Base-by-base conservation (phyloP, 2,888 invertebrate species). In the Germaria angustata region DNA sequence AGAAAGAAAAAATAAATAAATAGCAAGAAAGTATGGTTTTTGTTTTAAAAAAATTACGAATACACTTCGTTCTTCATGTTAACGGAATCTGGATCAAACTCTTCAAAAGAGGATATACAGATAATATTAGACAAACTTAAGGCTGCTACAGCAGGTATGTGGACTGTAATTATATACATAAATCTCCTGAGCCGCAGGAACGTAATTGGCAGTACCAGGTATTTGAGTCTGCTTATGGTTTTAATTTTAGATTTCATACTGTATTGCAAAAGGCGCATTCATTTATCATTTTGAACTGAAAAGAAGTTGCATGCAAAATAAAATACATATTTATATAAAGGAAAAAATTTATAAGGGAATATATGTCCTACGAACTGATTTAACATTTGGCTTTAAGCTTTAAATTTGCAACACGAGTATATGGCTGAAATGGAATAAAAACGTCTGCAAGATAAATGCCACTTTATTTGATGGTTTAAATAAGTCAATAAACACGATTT, bases 331-430 rank as follows among this genome's bases (percentile, higher is more conserved):
- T n/a, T 1, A 59, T 46, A 57, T 57, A 71, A 34, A 59, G 13
- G n/a, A 11, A 51, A 22, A 39, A 13, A 49, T n/a, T 22, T 49
- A 32, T 41, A 34, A 34, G 17, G 15, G 20, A 44, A 55, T 46
- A 22, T 28, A 46, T 32, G 46, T 34, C 44, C 57, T 46, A 46
- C 46, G 46, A 71, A 57, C 57, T 46, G 46, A 46, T 34, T 71
- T 55, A 55, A 41, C 32, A 69, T 69, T 44, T 57, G 11, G 46
- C 69, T 57, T 57, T 34, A 39, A 36, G 57, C 22, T 71, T 15
- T 15, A 46, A 46, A 55, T 22, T 34, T n/a, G 34, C 57, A 57
- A 44, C n/a, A n/a, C n/a, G n/a, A n/a, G n/a, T 46, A 32, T 17
- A 22, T 11, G 24, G 22, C 46, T 46, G 44, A 32, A 55, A 68